Base-by-base conservation (phyloP, 2,797 vertebrate species). In the Paratrypauchen microcephalus region DNA sequence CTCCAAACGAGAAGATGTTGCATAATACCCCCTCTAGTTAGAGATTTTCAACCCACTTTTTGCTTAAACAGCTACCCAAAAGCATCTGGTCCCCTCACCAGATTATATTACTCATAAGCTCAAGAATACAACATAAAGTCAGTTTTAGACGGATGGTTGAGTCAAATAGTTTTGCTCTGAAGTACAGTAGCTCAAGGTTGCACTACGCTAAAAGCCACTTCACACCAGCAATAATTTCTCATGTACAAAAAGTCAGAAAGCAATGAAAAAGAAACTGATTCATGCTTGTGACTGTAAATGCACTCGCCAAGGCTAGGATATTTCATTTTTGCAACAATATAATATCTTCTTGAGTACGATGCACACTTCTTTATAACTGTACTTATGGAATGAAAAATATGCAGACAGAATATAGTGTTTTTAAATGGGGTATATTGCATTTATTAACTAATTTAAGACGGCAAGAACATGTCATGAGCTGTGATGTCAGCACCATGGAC, bases 241-340 rank as follows among this genome's bases (percentile, higher is more conserved):
- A 75, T 74, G 69, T 67, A 64, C 32, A 69, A 80, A 83, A 85
- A 70, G 56, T 73, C 70, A 70, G 67, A 70, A 50, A 28, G 72
- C 69, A 83, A 78, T 68, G 69, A 78, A 76, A 73, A 65, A 79
- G 70, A 69, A 73, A 77, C 56, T 62, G 21, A 77, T 74, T 80
- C 16, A 32, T 73, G 45, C 63, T 76, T 72, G 72, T 12, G 16
- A 50, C 60, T 76, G 71, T 77, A 71, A 78, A 83, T 71, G 60
- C 48, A 65, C 24, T 47, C 30, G 74, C 21, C 19, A 60, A 70
- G 59, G 50, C 77, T 72, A 45, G 72, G 74, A 74, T 73, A n/a
- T n/a, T n/a, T n/a, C 68, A 56, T 62, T 78, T 78, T 18, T 56
- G 48, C 64, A 73, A 19, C 13, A 80, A 50, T 36, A 1, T 1